These are phyloP conservation scores for Oreotragus oreotragus DNA, from an alignment of 2,113 vertebrate genomes.

Conservation along the genomic window DNA sequence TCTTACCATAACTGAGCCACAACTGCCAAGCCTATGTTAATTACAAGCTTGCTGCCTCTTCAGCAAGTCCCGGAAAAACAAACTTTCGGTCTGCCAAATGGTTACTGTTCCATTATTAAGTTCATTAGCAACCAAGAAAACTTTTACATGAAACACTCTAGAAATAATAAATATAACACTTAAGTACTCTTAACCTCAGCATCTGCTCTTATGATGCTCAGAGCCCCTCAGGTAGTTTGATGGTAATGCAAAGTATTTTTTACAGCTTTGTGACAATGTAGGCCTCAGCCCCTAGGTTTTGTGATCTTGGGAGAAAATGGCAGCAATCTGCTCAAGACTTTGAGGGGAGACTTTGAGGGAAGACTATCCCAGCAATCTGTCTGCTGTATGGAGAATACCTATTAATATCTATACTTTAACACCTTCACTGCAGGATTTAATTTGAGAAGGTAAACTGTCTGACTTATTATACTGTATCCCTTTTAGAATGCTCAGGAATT, in stretches of 20 bases:
- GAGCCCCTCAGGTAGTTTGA: not conserved
- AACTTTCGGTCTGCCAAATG: not conserved
- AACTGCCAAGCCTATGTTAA: not conserved
- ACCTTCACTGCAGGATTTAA: not conserved
- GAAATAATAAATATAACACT: slow-evolving; percentile 4
- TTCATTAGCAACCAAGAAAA: slow-evolving; percentile 18
- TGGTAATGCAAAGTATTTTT: not conserved
- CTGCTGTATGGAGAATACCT: not conserved
- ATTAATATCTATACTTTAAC: not conserved
- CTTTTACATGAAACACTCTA: not conserved
- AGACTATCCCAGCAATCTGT: not conserved
- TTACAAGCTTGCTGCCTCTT: not conserved
- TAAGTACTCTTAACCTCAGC: not conserved
- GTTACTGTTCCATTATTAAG: not conserved
- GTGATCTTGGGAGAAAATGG: not conserved
- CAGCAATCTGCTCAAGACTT: not conserved
- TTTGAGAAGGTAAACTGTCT: not conserved
- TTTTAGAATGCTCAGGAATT: not conserved
- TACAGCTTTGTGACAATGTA: not conserved
- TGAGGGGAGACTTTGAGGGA: not conserved
- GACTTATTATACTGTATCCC: not conserved
- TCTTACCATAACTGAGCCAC: not conserved
- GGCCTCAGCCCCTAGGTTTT: not conserved
- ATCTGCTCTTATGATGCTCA: not conserved
- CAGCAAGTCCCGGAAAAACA: not conserved